Conservation (phyloP, 1,140 invertebrate species). For the Penaeus japonicus region DNA sequence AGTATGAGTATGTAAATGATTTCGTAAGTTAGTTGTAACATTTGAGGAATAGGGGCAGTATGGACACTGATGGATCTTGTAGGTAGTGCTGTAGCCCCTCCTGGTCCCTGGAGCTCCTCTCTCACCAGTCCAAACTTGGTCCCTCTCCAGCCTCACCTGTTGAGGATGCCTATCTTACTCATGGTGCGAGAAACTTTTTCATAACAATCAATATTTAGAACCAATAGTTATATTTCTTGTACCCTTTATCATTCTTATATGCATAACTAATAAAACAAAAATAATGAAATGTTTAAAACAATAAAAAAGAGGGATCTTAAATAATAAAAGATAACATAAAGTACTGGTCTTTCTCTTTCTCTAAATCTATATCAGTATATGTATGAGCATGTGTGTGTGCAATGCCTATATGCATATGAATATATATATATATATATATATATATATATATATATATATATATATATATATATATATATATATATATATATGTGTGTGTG, state of each 20-base stretch:
- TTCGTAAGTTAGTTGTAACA: constrained; percentile 39
- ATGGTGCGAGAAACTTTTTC: constrained; percentile 2
- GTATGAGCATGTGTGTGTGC: too few species aligned
- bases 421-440: too few species aligned
- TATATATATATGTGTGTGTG: background rate
- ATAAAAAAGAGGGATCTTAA: too few species aligned
- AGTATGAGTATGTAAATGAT: constrained; percentile 34
- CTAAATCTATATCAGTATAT: too few species aligned
- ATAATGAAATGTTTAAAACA: too few species aligned
- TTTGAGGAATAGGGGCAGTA: constrained; percentile 45
- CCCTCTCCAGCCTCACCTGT: constrained; percentile 18
- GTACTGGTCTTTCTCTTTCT: too few species aligned
- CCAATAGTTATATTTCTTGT: background rate
- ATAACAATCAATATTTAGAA: background rate
- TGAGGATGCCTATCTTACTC: constrained; percentile 44
- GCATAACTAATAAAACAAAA: too few species aligned
- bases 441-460: background rate
- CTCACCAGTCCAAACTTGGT: constrained; percentile 15
- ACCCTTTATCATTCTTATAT: background rate
- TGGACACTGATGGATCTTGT: constrained; percentile 36
- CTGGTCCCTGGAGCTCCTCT: constrained; percentile 11
- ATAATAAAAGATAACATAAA: too few species aligned
- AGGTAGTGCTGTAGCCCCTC: background rate
- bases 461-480: constrained; percentile 14
- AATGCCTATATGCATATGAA: too few species aligned